These are phyloP conservation scores for Tetranychus cinnabarinus DNA, from an alignment of 1,140 invertebrate genomes.

Conservation along the genomic window DNA sequence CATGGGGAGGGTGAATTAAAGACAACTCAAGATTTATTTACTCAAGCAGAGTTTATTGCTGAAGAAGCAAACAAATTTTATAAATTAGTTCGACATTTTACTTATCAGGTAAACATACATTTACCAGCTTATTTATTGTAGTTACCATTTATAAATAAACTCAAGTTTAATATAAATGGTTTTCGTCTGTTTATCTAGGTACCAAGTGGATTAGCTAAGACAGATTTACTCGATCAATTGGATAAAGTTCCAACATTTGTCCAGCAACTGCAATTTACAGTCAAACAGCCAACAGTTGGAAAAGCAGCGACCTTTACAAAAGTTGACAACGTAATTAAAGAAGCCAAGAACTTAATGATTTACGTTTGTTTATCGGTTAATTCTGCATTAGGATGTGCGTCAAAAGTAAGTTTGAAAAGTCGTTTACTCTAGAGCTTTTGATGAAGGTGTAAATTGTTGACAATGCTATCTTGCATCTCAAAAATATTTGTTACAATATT, in stretches of 20 bases:
- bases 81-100: slow-evolving; percentile 95
- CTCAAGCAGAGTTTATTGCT: slow-evolving; percentile 97
- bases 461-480: too few species aligned
- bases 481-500: too few species aligned
- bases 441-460: too few species aligned
- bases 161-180: too few species aligned
- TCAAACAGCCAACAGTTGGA: slow-evolving; percentile 93
- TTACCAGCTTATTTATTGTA: too few species aligned
- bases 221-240: slow-evolving; percentile 73
- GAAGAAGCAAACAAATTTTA: slow-evolving; percentile 97
- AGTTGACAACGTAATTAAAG: slow-evolving; percentile 40
- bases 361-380: slow-evolving; percentile 54
- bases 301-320: slow-evolving; percentile 97
- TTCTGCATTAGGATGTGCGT: slow-evolving; percentile 96
- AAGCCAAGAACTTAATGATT: slow-evolving; percentile 96
- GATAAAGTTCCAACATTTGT: slow-evolving; percentile 91
- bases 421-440: too few species aligned
- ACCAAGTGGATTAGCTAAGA: slow-evolving; percentile 75
- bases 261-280: slow-evolving; percentile 86
- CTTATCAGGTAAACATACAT: slow-evolving; percentile 55
- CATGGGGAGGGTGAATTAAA: slow-evolving; percentile 85
- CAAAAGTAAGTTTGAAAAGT: slow-evolving; percentile 44
- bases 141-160: too few species aligned
- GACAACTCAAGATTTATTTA: slow-evolving; percentile 97
- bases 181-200: slow-evolving; percentile 36